A percentile compares a stretch with the other conserved stretches of the same genome.
Conservation (phyloP, 1,140 invertebrate species). For the Drosophila arizonae region DNA sequence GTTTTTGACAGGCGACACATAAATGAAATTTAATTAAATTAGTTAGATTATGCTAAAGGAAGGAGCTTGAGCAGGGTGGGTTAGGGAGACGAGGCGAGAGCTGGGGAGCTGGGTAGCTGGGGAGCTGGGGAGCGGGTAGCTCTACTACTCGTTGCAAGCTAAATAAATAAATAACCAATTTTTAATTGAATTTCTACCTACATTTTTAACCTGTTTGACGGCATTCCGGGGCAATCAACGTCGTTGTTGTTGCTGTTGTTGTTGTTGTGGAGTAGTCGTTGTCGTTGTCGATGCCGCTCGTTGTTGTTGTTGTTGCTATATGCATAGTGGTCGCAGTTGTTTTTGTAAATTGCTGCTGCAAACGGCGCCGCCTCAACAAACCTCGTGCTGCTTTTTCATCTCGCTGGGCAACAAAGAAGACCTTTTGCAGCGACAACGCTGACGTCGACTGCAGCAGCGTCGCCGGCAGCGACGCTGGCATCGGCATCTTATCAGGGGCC, state of each 20-base stretch:
- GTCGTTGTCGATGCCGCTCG: constrained; percentile 61
- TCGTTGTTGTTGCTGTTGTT: constrained; percentile 50
- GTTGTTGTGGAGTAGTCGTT: constrained; percentile 57
- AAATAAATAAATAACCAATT: constrained; percentile 82
- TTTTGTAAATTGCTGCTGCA: constrained; percentile 71
- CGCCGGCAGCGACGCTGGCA: constrained; percentile 11
- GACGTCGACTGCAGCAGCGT: not conserved
- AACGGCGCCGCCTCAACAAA: constrained; percentile 71
- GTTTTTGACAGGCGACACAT: constrained; percentile 52
- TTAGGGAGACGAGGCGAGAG: not conserved
- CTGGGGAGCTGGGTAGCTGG: not conserved
- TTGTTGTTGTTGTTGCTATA: constrained; percentile 55
- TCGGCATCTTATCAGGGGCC: constrained; percentile 59
- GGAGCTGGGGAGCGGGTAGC: constrained; percentile 16
- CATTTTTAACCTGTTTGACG: constrained; percentile 82
- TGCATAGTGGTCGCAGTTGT: constrained; percentile 68
- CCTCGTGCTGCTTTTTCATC: constrained; percentile 72
- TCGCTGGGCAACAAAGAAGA: constrained; percentile 74
- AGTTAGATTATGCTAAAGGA: constrained; percentile 48
- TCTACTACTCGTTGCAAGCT: constrained; percentile 72
- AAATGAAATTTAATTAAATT: constrained; percentile 71
- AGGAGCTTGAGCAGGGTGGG: too few relatives aligned
- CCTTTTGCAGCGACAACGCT: constrained; percentile 56
- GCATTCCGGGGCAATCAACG: constrained; percentile 82
- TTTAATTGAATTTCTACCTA: constrained; percentile 83